Conservation (phyloP, 1,140 invertebrate species). For the Zaprionus kolodkinae region DNA sequence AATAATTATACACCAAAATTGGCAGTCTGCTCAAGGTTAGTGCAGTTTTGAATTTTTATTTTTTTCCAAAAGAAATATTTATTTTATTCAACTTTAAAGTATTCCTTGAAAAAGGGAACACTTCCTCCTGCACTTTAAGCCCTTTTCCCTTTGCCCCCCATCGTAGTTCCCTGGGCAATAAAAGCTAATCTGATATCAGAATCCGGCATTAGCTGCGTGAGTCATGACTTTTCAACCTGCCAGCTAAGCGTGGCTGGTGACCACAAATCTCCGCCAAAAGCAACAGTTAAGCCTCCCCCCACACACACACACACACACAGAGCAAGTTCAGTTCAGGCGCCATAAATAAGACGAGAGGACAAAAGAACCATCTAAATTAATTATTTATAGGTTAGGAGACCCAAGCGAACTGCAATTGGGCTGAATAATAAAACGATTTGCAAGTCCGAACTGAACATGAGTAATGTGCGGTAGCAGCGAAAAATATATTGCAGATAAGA, state of each 20-base stretch:
- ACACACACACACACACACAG: neutral
- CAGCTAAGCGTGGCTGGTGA: too few species aligned
- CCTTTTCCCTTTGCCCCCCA: neutral
- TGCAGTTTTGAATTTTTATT: neutral
- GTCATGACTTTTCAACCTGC: conserved; percentile 18
- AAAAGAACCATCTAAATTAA: conserved; percentile 75
- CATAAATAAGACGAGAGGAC: conserved; percentile 65
- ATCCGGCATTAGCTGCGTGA: conserved; percentile 50
- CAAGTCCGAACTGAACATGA: conserved; percentile 71
- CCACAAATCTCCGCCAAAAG: conserved; percentile 66
- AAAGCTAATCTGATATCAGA: conserved; percentile 73
- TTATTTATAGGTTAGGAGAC: conserved; percentile 71
- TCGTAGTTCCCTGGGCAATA: conserved; percentile 25
- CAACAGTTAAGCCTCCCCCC: conserved; percentile 64
- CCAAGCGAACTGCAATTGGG: conserved; percentile 58
- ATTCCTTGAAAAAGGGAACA: neutral
- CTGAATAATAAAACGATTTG: conserved; percentile 80
- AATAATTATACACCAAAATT: too few species aligned
- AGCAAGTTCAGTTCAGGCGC: neutral
- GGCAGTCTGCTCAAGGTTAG: too few species aligned
- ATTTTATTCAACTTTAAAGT: neutral
- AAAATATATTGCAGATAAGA: conserved; percentile 62
- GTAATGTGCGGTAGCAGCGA: conserved; percentile 43
- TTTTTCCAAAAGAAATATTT: neutral
- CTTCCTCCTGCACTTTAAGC: neutral